These are phyloP conservation scores for Cantharis rustica DNA, from an alignment of 2,888 invertebrate species.

Conservation along the genomic window DNA sequence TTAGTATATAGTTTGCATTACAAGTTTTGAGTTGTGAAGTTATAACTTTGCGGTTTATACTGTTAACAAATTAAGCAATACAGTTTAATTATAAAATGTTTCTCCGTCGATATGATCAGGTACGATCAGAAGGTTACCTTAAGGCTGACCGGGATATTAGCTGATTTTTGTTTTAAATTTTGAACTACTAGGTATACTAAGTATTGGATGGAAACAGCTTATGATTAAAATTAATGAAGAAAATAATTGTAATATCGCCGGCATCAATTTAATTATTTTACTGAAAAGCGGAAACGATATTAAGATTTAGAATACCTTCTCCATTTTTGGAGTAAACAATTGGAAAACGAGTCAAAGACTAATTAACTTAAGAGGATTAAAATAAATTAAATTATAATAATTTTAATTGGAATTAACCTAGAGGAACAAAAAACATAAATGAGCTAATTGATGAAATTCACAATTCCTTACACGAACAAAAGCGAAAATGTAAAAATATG, in stretches of 20 bases:
- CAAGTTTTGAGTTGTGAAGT: not conserved
- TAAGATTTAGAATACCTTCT: not conserved
- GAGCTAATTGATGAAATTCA: not conserved
- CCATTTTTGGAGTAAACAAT: not conserved
- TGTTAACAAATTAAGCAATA: not conserved
- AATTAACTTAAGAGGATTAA: not conserved
- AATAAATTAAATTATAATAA: not conserved
- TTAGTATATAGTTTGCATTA: not conserved
- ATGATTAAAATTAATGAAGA: not conserved
- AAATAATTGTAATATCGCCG: not conserved
- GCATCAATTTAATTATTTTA: not conserved
- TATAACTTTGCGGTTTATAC: not conserved
- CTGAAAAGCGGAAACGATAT: not conserved
- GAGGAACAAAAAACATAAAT: not conserved
- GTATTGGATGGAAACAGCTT: too few species aligned
- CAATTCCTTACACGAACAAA: not conserved
- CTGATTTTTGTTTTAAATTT: too few species aligned
- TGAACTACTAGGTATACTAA: too few species aligned
- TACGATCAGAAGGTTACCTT: too few species aligned
- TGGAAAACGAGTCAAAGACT: not conserved
- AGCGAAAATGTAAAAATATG: not conserved
- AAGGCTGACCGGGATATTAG: too few species aligned
- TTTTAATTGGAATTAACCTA: not conserved
- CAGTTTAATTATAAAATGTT: not conserved
- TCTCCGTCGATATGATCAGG: not conserved